These are phyloP conservation scores for Pseudoips prasinana DNA, from an alignment of 2,888 invertebrate species.

Conservation along the genomic window DNA sequence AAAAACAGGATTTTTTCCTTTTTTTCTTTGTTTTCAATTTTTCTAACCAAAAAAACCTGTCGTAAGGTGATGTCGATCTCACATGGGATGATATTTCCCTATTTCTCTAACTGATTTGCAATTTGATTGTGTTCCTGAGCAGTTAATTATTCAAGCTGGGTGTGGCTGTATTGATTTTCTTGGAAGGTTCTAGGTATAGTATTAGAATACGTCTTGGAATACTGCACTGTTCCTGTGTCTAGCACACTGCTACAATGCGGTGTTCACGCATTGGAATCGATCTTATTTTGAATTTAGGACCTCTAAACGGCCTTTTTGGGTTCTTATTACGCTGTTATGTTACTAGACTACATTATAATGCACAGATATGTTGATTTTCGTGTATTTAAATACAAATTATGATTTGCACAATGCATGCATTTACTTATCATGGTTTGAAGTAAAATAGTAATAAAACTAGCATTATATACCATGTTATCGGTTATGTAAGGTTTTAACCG, in stretches of 20 bases:
- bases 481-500: constrained; percentile 63
- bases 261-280: constrained; percentile 40
- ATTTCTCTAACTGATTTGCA: constrained; percentile 49
- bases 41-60: constrained; percentile 79
- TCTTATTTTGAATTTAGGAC: constrained; percentile 29
- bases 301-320: constrained; percentile 5
- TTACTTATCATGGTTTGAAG: constrained; percentile 44
- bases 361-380: constrained; percentile 6
- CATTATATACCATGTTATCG: constrained; percentile 68
- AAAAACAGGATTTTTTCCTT: constrained; percentile 53
- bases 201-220: constrained; percentile 69
- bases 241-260: constrained; percentile 58
- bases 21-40: constrained; percentile 79
- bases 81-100: constrained; percentile 66
- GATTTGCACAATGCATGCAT: constrained; percentile 29
- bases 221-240: constrained; percentile 64
- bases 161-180: constrained; percentile 83
- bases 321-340: constrained; percentile 1
- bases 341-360: constrained; percentile 1
- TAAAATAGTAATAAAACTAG: constrained; percentile 59
- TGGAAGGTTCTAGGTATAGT: constrained; percentile 76
- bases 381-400: constrained; percentile 16
- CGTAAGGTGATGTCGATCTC: constrained; percentile 64
- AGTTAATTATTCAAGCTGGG: constrained; percentile 79
- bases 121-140: constrained; percentile 45